Base-by-base conservation (phyloP, 1,140 invertebrate species). In the Bombus impatiens region DNA sequence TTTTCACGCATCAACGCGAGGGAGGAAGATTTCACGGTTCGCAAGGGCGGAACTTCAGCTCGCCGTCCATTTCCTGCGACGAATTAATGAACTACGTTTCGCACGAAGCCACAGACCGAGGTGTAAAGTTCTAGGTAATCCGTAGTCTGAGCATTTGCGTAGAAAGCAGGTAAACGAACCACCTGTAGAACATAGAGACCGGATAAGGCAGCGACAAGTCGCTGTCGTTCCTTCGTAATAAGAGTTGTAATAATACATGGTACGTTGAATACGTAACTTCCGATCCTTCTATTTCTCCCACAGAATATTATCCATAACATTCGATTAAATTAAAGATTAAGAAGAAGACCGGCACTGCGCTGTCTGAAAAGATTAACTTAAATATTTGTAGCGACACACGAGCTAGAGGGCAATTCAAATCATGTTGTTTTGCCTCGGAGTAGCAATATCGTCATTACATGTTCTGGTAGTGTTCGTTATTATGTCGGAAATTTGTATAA, bases 201-300 rank as follows among this genome's bases (percentile, higher is more conserved):
- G 84, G 84, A 86, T 86, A 82, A 86, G 59, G 59, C 28, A 74
- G n/a, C 35, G 47, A 67, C 77, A 22, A 57, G 40, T 78, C 53
- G 78, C 62, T 72, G 13, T 22, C 74, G 10, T 44, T 40, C 57
- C 70, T 22, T 76, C 25, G 68, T 86, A 82, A 82, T 82, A 86
- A 76, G 78, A 57, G 44, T 62, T 65, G 32, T 12, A 59, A 35
- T 76, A 44, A 35, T 62, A 62, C 84, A 82, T 71, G 78, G 28
- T 70, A 76, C 35, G 59, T 15, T 82, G 78, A 67, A 75, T 86
- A 82, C 62, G 78, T 37, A 75, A 76, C 71, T 67, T 86, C 71
- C 84, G 59, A 22, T n/a, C 59, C 44, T 71, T 76, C 71, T 35
- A 76, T 82, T 86, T 82, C 78, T 71, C 84, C 76, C 78, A 67